Evolutionary conservation across 2,113 vertebrate genomes (phyloP).

Genomic region (Plestiodon gilberti): DNA sequence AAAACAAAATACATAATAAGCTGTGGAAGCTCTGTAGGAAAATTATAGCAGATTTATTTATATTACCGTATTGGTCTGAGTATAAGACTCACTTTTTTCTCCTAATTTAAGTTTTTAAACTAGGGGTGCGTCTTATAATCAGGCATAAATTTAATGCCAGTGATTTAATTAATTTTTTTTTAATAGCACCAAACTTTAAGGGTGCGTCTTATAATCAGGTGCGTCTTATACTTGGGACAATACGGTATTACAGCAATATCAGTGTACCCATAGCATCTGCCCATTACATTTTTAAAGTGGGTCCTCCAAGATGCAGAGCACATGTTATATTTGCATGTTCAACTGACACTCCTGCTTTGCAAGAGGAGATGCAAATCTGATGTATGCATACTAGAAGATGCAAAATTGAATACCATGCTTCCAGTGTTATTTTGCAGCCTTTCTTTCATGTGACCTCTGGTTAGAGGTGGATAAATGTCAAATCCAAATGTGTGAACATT

Average conservation of each 20-base stretch:
- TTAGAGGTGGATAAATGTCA: not conserved
- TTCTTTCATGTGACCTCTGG: not conserved
- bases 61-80: too few relatives aligned
- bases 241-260: not conserved
- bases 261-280: not conserved
- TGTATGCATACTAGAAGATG: not conserved
- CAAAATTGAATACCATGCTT: not conserved
- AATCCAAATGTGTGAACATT: not conserved
- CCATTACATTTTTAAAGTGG: not conserved
- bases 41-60: not conserved
- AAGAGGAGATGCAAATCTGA: not conserved
- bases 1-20: not conserved
- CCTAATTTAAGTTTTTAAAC: too few relatives aligned
- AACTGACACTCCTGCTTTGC: conserved; percentile 1
- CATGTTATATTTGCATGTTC: not conserved
- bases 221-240: too few relatives aligned
- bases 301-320: not conserved
- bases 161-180: too few relatives aligned
- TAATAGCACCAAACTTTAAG: too few relatives aligned
- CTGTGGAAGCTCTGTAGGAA: not conserved
- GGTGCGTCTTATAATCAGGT: too few relatives aligned
- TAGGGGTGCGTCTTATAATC: too few relatives aligned
- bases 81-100: too few relatives aligned
- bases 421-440: rapidly evolving
- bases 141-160: too few relatives aligned